Evolutionary conservation across 2,113 vertebrate species (phyloP).

Genomic region (Pteruthius melanotis): DNA sequence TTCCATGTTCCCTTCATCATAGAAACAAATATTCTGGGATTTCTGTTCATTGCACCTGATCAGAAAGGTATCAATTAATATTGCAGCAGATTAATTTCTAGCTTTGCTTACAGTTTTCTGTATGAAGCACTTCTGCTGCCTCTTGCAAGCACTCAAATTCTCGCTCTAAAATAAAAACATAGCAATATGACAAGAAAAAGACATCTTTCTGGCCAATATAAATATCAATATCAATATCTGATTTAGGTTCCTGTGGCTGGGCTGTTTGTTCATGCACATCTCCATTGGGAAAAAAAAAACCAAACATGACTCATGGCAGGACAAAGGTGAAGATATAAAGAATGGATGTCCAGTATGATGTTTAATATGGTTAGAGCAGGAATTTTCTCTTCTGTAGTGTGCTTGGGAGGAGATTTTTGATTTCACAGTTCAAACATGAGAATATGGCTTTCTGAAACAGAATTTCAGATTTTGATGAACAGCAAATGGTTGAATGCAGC

Average conservation of each 20-base stretch:
- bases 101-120: neutral
- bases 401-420: neutral
- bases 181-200: neutral
- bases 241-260: neutral
- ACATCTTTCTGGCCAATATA: neutral
- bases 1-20: neutral
- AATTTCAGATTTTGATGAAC: neutral
- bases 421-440: neutral
- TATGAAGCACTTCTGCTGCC: neutral
- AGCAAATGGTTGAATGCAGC: accelerated
- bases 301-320: neutral
- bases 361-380: neutral
- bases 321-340: neutral
- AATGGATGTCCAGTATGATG: neutral
- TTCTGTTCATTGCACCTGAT: neutral
- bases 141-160: neutral
- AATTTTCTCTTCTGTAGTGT: neutral
- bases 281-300: accelerated
- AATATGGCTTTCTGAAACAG: neutral
- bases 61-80: neutral
- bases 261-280: neutral
- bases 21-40: neutral
- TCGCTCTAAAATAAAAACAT: neutral
- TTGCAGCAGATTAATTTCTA: neutral
- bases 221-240: neutral